Base-by-base conservation (phyloP, 2,888 invertebrate genomes). In the Mesodorylaimus sp. region DNA sequence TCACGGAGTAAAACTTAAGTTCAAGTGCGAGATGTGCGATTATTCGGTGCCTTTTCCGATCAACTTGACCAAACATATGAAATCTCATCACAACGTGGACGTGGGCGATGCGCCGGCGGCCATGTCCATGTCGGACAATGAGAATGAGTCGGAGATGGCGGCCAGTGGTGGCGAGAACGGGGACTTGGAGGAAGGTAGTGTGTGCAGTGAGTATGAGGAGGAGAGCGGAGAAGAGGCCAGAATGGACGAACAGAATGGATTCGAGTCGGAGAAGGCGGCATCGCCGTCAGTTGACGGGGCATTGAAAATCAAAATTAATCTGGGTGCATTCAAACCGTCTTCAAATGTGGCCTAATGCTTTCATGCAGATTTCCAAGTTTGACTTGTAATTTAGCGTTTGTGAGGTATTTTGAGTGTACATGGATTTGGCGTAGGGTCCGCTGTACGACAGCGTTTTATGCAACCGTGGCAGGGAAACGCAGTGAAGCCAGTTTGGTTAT, bases 41-140 rank as follows among this genome's bases (percentile, higher is more conserved):
- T 51, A 51, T 39, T 43, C 47, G 13, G 51, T 51, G 36, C 51
- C 51, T 10, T 51, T 38, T 29, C 43, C 47, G 16, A 51, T 51
- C 39, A 51, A 51, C 27, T 41, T 51, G 16, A 29, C 41, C 29
- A 51, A 51, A 32, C 51, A 51, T 39, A 16, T 51, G 42, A 25
- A 28, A 7, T 19, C 47, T 37, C 51, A 51, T 24, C 51, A 51
- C 43, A 29, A 19, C 42, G 32, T 42, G 10, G 13, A 36, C 26
- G n/a, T 25, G 19, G 10, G 7, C 32, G 32, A 32, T 16, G 10
- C n/a, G n/a, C n/a, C n/a, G n/a, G n/a, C n/a, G n/a, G n/a, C n/a
- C n/a, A n/a, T n/a, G n/a, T n/a, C n/a, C n/a, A n/a, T n/a, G n/a
- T n/a, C n/a, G n/a, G n/a, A 32, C 7, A 7, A 32, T 32, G 10